Evolutionary conservation across 2,797 vertebrate genomes (phyloP), one percentile per base, ranked within the genome.

Genomic region (Tangara arthus): DNA sequence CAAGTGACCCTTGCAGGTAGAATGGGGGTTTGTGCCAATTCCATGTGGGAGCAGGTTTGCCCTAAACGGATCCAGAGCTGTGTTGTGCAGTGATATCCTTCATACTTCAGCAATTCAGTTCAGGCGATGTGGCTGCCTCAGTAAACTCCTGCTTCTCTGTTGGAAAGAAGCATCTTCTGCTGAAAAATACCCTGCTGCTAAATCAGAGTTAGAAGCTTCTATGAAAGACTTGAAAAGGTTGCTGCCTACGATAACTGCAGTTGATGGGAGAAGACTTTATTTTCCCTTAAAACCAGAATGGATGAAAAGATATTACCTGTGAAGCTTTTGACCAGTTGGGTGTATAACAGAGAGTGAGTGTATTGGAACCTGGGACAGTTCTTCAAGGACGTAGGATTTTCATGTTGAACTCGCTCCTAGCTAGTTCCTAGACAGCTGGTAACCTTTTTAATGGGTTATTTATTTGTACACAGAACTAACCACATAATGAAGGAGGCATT

Each of bases 141-240:
- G 65, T 61, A 12, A 41, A 26, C 63, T 73, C 30, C 42, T 79
- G 55, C 76, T 70, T 60, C 73, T 69, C 84, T 90, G 44, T 59
- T 93, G 85, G 77, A 59, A 70, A 82, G 47, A 42, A 28, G 12
- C 14, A 46, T 66, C 72, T 82, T 87, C 41, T 2, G 3, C 35
- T 90, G 69, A 70, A 70, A 70, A 85, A 87, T 64, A 32, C 11
- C 42, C 78, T 78, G 65, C 92, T 95, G 90, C 50, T 92, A 76
- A 83, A 56, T 72, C 1, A 0, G 53, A 61, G 72, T 63, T 60
- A 30, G 69, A 85, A 81, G 39, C 73, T 79, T 10, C 55, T 82
- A 0, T 44, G 77, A 70, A 84, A 84, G 46, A 6, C 32, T 78
- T 81, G 44, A 63, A 86, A 90, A 89, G 15, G 26, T 85, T 94